phyloP scores from a whole-genome alignment of 2,797 vertebrate species.

The Tragopan temminckii region DNA sequence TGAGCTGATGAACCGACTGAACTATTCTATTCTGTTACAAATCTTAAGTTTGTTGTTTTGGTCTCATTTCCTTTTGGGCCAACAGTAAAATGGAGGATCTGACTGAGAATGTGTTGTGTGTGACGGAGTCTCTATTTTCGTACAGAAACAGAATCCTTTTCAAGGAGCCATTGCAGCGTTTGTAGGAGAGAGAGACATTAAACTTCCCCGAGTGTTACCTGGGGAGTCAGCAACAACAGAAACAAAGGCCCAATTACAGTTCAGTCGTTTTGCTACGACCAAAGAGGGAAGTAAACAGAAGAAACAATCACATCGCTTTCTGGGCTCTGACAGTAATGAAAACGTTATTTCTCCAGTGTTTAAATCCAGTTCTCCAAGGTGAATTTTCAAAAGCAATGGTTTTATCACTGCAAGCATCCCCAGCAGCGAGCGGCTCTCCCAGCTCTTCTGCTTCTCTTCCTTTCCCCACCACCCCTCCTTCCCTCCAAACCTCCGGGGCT shows the following conservation, averaged over 20 bases:
- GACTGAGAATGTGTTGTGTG: neutral
- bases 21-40: neutral
- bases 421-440: fast-evolving
- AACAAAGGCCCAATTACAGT: neutral
- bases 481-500: neutral
- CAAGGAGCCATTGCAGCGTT: neutral
- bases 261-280: neutral
- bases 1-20: too few species aligned
- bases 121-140: neutral
- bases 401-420: neutral
- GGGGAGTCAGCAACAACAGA: neutral
- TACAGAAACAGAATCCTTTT: neutral
- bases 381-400: neutral
- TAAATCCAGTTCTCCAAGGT: neutral
- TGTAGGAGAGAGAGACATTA: neutral
- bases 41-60: neutral
- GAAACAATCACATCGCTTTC: neutral
- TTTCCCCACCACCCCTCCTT: neutral
- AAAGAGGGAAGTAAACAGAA: neutral
- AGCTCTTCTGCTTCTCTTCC: neutral
- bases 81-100: neutral
- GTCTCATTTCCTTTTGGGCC: neutral
- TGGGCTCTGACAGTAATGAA: neutral
- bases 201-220: neutral
- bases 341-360: neutral